Evolutionary conservation across 2,113 vertebrate species (phyloP).

Genomic region (Zosterops japonicus): DNA sequence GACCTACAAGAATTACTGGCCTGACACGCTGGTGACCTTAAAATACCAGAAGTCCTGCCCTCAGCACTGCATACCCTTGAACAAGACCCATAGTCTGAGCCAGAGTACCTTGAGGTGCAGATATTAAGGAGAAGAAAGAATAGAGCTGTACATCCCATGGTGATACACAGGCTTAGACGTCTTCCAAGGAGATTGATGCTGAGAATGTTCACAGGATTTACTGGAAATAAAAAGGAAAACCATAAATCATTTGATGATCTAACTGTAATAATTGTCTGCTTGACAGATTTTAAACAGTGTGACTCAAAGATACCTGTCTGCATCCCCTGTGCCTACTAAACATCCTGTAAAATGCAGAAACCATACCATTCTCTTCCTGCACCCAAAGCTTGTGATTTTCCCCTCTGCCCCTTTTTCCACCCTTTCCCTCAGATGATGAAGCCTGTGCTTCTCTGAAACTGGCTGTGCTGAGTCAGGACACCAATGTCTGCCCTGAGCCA

Average conservation of each 20-base stretch:
- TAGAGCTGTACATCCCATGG: conserved; percentile 81
- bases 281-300: not conserved
- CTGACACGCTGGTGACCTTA: not conserved
- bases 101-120: conserved; percentile 86
- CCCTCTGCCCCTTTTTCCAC: not conserved
- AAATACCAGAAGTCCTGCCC: not conserved
- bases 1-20: not conserved
- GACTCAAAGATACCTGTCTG: not conserved
- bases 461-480: not conserved
- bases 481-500: not conserved
- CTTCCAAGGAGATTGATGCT: conserved; percentile 86
- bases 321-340: not conserved
- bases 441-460: not conserved
- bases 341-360: not conserved
- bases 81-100: not conserved
- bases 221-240: conserved; percentile 63
- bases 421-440: not conserved
- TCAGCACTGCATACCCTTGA: not conserved
- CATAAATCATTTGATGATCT: not conserved
- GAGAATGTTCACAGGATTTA: conserved; percentile 88
- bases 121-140: conserved; percentile 90
- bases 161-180: conserved; percentile 79
- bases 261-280: not conserved
- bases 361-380: not conserved
- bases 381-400: not conserved